Conservation (phyloP, 2,888 invertebrate genomes). For the Entomobrya multifasciata region DNA sequence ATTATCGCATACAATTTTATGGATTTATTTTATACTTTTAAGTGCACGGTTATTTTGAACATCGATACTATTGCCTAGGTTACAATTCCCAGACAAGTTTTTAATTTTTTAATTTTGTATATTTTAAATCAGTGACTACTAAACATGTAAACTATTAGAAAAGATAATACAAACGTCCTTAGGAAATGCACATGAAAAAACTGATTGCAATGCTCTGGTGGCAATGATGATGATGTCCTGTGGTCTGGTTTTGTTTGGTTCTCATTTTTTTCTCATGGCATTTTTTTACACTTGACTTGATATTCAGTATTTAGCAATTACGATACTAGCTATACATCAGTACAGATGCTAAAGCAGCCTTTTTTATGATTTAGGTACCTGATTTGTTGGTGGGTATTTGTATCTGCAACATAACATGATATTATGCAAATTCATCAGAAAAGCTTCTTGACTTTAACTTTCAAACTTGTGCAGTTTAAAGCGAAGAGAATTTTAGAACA, state of each 20-base stretch:
- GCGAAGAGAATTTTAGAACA: conserved; percentile 16
- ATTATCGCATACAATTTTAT: no score
- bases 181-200: conserved; percentile 13
- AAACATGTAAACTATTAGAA: no score
- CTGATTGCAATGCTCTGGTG: no score
- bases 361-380: neutral
- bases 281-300: neutral
- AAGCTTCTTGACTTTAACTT: neutral
- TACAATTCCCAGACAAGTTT: no score
- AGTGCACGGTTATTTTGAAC: no score
- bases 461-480: neutral
- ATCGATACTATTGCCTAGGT: no score
- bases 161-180: neutral
- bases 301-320: neutral
- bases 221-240: conserved; percentile 18
- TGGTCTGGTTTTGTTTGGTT: neutral
- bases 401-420: neutral
- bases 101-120: no score
- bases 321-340: neutral
- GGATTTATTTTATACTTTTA: no score
- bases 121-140: no score
- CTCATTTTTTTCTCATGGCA: neutral
- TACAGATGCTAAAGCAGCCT: neutral
- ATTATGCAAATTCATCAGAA: conserved; percentile 31
- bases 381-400: neutral